Conservation (phyloP, 1,140 invertebrate species). For the Drosophila oshimai region DNA sequence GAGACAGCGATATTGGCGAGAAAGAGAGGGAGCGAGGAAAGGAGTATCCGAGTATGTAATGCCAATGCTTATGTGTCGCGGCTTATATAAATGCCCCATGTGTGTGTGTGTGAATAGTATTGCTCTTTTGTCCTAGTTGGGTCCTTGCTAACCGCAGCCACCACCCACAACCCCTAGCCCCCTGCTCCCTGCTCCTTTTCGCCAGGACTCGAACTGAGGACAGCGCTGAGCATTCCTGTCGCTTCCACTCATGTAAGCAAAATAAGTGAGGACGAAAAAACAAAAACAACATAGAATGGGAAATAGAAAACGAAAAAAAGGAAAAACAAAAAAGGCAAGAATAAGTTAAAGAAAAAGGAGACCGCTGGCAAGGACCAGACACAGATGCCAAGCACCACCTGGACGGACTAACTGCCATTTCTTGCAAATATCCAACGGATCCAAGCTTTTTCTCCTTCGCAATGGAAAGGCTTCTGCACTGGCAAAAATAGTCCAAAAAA, state of each 20-base stretch:
- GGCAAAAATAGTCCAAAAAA: neutral
- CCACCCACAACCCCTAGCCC: neutral
- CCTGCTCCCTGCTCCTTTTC: neutral
- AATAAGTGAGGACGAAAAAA: conserved; percentile 38
- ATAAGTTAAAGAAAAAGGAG: conserved; percentile 1
- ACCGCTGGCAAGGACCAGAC: conserved; percentile 37
- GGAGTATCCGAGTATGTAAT: conserved; percentile 37
- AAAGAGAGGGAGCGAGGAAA: conserved; percentile 2
- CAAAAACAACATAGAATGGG: conserved; percentile 34
- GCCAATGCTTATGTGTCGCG: conserved; percentile 30
- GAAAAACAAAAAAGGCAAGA: conserved; percentile 4
- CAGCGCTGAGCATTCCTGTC: conserved; percentile 54
- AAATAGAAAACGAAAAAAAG: neutral
- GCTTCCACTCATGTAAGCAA: conserved; percentile 74
- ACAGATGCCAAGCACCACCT: conserved; percentile 41
- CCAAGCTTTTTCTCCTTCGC: neutral
- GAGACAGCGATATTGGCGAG: conserved; percentile 22
- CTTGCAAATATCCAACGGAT: conserved; percentile 36
- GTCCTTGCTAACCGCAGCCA: conserved; percentile 64
- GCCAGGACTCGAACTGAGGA: conserved; percentile 23
- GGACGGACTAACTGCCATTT: conserved; percentile 53
- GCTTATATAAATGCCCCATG: conserved; percentile 2
- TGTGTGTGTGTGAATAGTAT: conserved; percentile 59
- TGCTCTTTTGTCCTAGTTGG: conserved; percentile 78
- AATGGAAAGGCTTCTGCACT: neutral